Percentiles rank a stretch among this genome's conserved stretches.
These are phyloP conservation scores for Plectus sambesii DNA, from an alignment of 1,140 invertebrate genomes.

Conservation along the genomic window DNA sequence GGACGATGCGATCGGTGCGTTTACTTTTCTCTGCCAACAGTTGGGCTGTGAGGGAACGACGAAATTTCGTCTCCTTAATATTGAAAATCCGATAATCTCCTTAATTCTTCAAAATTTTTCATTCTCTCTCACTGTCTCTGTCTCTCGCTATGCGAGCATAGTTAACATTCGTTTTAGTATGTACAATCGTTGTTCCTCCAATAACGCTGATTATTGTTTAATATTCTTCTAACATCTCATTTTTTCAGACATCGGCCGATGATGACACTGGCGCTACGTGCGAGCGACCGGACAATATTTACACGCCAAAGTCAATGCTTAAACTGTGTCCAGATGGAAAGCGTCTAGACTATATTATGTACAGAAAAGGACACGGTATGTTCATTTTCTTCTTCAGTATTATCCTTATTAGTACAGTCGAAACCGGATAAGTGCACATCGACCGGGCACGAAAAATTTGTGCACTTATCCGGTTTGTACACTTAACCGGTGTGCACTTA, in stretches of 20 bases:
- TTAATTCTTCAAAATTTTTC: no score
- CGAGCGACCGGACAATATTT: constrained; percentile 69
- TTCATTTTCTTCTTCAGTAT: constrained; percentile 14
- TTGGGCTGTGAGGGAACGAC: constrained; percentile 9
- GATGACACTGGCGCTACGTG: constrained; percentile 56
- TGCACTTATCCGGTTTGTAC: no score
- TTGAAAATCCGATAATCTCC: no score
- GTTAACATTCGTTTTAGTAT: no score
- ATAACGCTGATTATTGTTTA: constrained; percentile 7
- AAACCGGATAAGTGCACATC: no score
- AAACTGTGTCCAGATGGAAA: constrained; percentile 61
- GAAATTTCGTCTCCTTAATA: no score
- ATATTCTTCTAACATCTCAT: not conserved
- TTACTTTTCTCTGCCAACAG: not conserved
- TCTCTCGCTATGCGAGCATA: no score
- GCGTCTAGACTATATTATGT: constrained; percentile 80
- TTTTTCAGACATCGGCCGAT: constrained; percentile 18
- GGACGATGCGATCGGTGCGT: constrained; percentile 36
- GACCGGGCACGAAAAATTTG: no score
- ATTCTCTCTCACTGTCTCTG: no score
- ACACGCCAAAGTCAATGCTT: constrained; percentile 55
- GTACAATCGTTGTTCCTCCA: constrained; percentile 4
- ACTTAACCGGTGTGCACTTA: no score
- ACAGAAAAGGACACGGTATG: constrained; percentile 48
- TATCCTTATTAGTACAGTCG: no score